Evolutionary conservation across 2,113 vertebrate genomes (phyloP), one percentile per base, ranked within the genome.

Genomic region (Saimiri boliviensis): DNA sequence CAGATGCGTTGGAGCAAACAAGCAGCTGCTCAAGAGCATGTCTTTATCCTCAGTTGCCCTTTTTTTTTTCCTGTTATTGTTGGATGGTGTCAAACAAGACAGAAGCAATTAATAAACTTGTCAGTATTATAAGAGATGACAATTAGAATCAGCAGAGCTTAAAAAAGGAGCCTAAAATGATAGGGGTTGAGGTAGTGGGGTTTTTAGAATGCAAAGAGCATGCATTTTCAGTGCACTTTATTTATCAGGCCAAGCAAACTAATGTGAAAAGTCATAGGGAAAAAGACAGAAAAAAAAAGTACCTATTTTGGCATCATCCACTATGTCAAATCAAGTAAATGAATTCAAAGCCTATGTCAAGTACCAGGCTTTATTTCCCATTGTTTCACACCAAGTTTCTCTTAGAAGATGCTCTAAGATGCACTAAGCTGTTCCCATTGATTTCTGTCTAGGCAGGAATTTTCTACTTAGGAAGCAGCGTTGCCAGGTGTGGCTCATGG

Each of bases 41-140:
- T 94, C 47, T 94, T 97, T 98, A 98, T 98, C 98, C 97, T 99
- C 96, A 95, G 1, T 96, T 97, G 98, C 97, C 98, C 85, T 89
- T 79, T 91, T 87, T 73, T n/a, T 95, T 89, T 94, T 89, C 90
- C 32, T 96, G 45, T 73, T 80, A 87, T 71, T 96, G 66, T 52
- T 74, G 66, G 49, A 95, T 74, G 45, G 47, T 94, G 27, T 96
- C 81, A 40, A 95, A 97, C 14, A 66, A 97, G 91, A 84, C 83
- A 98, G 52, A 98, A 97, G 93, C 76, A 0, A 93, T 95, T 96
- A 97, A 97, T 92, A 95, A 97, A 94, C 96, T 98, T 98, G 94
- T 97, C 93, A 96, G 6, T 35, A 97, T 97, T 91, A 91, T 80
- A 79, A 58, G 76, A 98, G 92, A 86, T 93, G 35, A 85, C n/a